These are phyloP conservation scores for Bubo scandiacus DNA, from an alignment of 2,113 vertebrate species.

Conservation along the genomic window DNA sequence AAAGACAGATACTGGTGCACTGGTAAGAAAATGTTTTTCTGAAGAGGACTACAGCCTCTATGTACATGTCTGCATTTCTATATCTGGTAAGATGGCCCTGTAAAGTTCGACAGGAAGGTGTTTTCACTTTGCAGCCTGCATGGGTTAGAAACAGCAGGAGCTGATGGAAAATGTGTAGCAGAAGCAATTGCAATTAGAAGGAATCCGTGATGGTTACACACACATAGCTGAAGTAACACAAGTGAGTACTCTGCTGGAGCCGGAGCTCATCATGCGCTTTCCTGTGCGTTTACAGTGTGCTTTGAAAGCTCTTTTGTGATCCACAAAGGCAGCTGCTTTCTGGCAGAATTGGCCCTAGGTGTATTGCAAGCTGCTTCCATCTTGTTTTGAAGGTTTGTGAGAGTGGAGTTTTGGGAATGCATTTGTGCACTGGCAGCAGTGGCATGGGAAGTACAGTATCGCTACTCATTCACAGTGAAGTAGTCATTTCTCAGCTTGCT, in stretches of 20 bases:
- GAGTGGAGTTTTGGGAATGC: neutral
- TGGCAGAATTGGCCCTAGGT: neutral
- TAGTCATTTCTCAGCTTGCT: neutral
- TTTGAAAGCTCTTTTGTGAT: slow-evolving; percentile 45
- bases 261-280: neutral
- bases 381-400: neutral
- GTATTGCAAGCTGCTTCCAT: neutral
- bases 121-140: neutral
- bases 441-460: neutral
- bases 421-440: neutral
- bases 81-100: neutral
- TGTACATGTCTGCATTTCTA: fast-evolving
- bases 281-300: neutral
- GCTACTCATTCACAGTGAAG: neutral
- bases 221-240: neutral
- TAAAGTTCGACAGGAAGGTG: neutral
- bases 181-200: slow-evolving; percentile 1
- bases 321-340: slow-evolving; percentile 26
- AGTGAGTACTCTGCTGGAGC: slow-evolving; percentile 14
- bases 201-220: neutral
- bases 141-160: slow-evolving; percentile 18
- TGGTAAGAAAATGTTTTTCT: neutral
- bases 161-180: slow-evolving; percentile 28
- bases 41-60: neutral
- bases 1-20: neutral